A percentile compares a stretch with the other conserved stretches of the same genome.
phyloP scores from a whole-genome alignment of 2,888 invertebrate genomes.

The Teinopalpus imperialis region DNA sequence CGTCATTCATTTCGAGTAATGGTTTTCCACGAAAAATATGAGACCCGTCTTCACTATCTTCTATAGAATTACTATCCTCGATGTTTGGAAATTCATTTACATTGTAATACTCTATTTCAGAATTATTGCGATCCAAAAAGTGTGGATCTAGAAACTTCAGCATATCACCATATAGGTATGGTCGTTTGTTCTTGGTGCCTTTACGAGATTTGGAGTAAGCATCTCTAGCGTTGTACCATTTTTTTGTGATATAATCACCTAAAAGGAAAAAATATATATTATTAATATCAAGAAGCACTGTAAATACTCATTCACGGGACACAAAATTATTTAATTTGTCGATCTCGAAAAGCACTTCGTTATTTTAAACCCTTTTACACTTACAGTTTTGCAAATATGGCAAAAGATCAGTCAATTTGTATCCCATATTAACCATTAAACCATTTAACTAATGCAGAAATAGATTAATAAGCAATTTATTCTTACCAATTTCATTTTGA shows the following conservation, averaged over 20 bases:
- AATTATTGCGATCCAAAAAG: neutral
- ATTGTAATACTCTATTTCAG: neutral
- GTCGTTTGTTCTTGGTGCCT: constrained; percentile 31
- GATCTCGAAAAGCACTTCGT: too few species aligned
- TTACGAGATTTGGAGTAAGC: constrained; percentile 49
- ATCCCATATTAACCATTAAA: too few species aligned
- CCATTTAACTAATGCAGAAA: too few species aligned
- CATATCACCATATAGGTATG: constrained; percentile 49
- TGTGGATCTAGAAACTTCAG: constrained; percentile 48
- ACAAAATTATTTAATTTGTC: too few species aligned
- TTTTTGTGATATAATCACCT: constrained; percentile 48
- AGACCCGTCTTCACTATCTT: constrained; percentile 32
- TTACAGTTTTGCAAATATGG: too few species aligned
- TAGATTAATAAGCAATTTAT: too few species aligned
- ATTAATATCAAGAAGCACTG: too few species aligned
- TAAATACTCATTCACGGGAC: too few species aligned
- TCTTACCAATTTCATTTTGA: constrained; percentile 3
- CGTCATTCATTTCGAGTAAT: constrained; percentile 4
- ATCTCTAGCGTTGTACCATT: constrained; percentile 55
- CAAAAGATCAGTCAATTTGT: too few species aligned
- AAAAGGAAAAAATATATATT: constrained; percentile 24
- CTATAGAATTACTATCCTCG: constrained; percentile 27
- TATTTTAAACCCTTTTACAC: too few species aligned
- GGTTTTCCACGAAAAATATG: too few species aligned
- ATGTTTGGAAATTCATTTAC: neutral